These are phyloP conservation scores for Acronicta alni DNA, from an alignment of 2,888 invertebrate genomes.

Conservation along the genomic window DNA sequence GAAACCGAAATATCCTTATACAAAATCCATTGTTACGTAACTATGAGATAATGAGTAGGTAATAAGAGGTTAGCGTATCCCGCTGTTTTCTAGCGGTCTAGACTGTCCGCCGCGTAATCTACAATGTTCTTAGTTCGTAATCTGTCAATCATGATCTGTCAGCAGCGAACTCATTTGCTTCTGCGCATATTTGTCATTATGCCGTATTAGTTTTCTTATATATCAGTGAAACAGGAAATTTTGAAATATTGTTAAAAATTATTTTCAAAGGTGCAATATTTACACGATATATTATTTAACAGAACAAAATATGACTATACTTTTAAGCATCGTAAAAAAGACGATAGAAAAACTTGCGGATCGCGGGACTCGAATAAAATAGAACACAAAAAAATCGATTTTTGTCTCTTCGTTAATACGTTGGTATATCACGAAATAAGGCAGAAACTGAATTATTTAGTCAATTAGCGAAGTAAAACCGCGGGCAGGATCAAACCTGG, in stretches of 20 bases:
- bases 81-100: constrained; percentile 24
- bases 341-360: no score
- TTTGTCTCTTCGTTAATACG: no score
- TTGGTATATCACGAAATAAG: no score
- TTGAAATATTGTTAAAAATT: constrained; percentile 28
- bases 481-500: no score
- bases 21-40: constrained; percentile 24
- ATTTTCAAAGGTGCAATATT: no score
- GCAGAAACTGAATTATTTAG: no score
- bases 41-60: constrained; percentile 18
- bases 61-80: constrained; percentile 10
- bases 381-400: no score
- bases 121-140: constrained; percentile 35
- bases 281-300: no score
- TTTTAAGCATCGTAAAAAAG: no score
- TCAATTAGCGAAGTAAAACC: no score
- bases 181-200: constrained; percentile 40
- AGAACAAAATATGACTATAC: no score
- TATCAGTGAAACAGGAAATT: constrained; percentile 34
- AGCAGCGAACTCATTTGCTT: constrained; percentile 29
- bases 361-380: no score
- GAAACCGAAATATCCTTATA: constrained; percentile 15
- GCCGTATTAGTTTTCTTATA: constrained; percentile 18
- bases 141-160: constrained; percentile 49
- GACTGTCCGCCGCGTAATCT: constrained; percentile 19